Base-by-base conservation (phyloP, 2,797 vertebrate genomes). In the Phrynocephalus forsythii region DNA sequence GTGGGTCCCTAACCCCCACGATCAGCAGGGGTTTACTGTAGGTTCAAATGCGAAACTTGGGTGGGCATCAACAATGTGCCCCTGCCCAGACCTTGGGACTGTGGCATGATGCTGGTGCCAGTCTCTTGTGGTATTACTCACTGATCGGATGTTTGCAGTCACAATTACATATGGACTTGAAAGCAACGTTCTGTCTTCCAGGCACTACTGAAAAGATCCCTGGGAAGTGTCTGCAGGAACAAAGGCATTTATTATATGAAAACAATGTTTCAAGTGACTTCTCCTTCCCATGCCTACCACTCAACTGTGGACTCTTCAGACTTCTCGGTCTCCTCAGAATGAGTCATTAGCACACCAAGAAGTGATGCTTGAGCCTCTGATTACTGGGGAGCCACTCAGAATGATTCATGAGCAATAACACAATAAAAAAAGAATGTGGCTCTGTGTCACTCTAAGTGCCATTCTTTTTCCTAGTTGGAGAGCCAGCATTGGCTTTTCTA, bases 311-410 rank as follows among this genome's bases (percentile, higher is more conserved):
- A 85, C 92, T 87, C 94, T 94, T 95, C 91, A 94, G 85, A 93
- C 90, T 95, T 93, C 93, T 76, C 91, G 75, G 72, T 92, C 88
- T 91, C 52, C 0, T 78, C 81, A 86, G 92, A 91, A 92, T 78
- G 82, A 94, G 85, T 93, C 91, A 93, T 94, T 94, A 94, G 87
- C 44, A 79, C 88, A 89, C 88, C 89, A 87, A 88, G 89, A 93
- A 95, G 91, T 91, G 92, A 92, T 94, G 90, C 94, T 95, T 88
- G 80, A 95, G 92, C 93, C 92, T 94, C 94, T 95, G 94, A 95
- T 95, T 88, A 83, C 91, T 88, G 76, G 92, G 94, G 94, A 95
- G 86, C 18, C 0, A 78, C 91, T 90, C 86, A 84, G 89, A 28
- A 0, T 94, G 94, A 95, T 95, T 94, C 94, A 89, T 94, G 93